These are phyloP conservation scores for Scaptomyza cyrtandrae DNA, from an alignment of 2,888 invertebrate genomes.

Conservation along the genomic window DNA sequence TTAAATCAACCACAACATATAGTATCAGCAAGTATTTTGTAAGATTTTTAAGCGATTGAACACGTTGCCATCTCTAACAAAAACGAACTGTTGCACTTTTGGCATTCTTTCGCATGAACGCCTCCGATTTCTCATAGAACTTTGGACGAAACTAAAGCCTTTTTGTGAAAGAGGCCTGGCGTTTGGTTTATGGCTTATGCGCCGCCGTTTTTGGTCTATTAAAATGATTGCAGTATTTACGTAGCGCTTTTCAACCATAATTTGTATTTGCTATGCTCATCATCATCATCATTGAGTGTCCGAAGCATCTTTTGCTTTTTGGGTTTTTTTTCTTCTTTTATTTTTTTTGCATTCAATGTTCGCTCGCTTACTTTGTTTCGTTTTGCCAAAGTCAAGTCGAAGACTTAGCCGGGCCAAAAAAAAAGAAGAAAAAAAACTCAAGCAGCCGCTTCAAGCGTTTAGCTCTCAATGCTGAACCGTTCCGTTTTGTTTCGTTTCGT, in stretches of 20 bases:
- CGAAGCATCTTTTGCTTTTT: conserved; percentile 43
- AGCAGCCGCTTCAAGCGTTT: conserved; percentile 56
- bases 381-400: background rate
- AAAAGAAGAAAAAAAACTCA: conserved; percentile 7
- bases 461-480: conserved; percentile 59
- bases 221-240: conserved; percentile 82
- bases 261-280: conserved; percentile 79
- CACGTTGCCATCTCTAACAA: conserved; percentile 1
- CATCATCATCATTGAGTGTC: conserved; percentile 69
- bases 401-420: conserved; percentile 16
- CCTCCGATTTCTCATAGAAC: conserved; percentile 64
- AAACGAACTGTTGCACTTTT: conserved; percentile 26
- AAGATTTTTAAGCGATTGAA: too few species aligned
- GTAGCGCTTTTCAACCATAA: conserved; percentile 77
- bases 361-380: conserved; percentile 48
- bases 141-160: conserved; percentile 22
- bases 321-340: conserved; percentile 21
- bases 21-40: too few species aligned
- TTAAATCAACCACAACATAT: too few species aligned
- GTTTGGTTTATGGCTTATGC: conserved; percentile 80
- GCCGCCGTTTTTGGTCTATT: conserved; percentile 81
- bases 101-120: conserved; percentile 63
- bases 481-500: conserved; percentile 7
- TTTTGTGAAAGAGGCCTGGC: conserved; percentile 45
- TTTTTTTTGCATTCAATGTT: conserved; percentile 57